phyloP scores from a whole-genome alignment of 2,797 vertebrate species.

The Cossypha heuglini region DNA sequence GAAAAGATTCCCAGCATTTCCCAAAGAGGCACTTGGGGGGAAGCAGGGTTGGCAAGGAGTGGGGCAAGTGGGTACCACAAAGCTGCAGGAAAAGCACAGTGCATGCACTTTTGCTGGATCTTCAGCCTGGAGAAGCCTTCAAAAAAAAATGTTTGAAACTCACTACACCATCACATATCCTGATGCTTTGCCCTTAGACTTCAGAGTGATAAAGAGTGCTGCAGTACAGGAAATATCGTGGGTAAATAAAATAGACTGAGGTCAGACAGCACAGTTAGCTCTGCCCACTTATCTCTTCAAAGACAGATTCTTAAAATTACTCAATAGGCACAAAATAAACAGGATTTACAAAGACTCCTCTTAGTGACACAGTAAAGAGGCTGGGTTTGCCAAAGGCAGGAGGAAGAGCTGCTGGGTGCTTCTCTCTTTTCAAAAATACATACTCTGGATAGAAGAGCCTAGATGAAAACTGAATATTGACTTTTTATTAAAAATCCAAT shows the following conservation, averaged over 20 bases:
- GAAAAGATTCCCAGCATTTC: not conserved
- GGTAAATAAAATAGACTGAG: not conserved
- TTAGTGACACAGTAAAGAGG: not conserved
- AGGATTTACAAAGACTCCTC: not conserved
- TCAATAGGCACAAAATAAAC: not conserved
- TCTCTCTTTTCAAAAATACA: not conserved
- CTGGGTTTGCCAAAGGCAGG: not conserved
- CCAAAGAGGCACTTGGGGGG: not conserved
- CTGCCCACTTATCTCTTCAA: not conserved
- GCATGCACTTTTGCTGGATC: not conserved
- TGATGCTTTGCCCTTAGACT: not conserved
- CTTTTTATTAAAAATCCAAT: not conserved
- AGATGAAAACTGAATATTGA: not conserved
- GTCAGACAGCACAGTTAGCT: not conserved
- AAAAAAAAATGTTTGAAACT: not conserved
- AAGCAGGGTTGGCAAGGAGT: not conserved
- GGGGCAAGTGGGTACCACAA: not conserved
- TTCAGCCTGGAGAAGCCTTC: not conserved
- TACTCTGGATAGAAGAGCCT: not conserved
- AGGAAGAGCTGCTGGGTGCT: not conserved
- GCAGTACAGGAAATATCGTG: rapidly evolving
- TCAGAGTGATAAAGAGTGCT: not conserved
- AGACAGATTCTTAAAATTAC: not conserved
- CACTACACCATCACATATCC: rapidly evolving
- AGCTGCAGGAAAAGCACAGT: not conserved